phyloP scores from a whole-genome alignment of 2,797 vertebrate species.

The Tarsius wallacei region DNA sequence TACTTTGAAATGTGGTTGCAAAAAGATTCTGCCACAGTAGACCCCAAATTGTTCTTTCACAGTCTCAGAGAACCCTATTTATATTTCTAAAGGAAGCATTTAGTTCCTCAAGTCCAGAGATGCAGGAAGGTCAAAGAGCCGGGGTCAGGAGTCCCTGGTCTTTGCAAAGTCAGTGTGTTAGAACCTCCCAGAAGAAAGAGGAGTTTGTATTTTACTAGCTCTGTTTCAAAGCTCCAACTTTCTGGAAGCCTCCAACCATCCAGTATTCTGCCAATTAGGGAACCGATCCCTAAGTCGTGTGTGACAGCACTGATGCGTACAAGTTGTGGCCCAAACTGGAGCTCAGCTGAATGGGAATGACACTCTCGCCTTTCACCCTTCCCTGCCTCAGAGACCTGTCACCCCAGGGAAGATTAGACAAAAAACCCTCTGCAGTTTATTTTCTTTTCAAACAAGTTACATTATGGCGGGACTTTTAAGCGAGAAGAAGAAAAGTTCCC shows the following conservation, averaged over 20 bases:
- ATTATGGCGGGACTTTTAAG: conserved; percentile 62
- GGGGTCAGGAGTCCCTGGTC: not conserved
- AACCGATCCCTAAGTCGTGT: not conserved
- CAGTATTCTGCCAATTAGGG: not conserved
- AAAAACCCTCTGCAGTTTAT: conserved; percentile 68
- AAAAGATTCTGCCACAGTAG: not conserved
- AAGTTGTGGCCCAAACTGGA: conserved; percentile 17
- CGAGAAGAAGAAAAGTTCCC: conserved; percentile 69
- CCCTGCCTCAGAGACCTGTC: conserved; percentile 61
- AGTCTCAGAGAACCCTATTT: not conserved
- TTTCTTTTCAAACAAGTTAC: conserved; percentile 75
- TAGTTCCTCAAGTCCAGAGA: conserved; percentile 50
- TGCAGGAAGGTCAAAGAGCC: not conserved
- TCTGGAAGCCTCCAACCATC: not conserved
- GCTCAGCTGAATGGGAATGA: not conserved
- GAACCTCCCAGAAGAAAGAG: conserved; percentile 22
- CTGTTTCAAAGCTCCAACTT: conserved; percentile 44
- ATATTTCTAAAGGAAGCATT: conserved; percentile 23
- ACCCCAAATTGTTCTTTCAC: conserved; percentile 8
- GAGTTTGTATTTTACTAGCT: conserved; percentile 11
- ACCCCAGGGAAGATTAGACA: conserved; percentile 73
- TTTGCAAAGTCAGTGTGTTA: not conserved
- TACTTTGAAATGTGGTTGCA: conserved; percentile 35
- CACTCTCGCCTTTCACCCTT: not conserved
- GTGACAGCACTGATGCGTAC: not conserved